These are phyloP conservation scores for Eulemur rufifrons DNA, from an alignment of 2,113 vertebrate species.

Conservation along the genomic window DNA sequence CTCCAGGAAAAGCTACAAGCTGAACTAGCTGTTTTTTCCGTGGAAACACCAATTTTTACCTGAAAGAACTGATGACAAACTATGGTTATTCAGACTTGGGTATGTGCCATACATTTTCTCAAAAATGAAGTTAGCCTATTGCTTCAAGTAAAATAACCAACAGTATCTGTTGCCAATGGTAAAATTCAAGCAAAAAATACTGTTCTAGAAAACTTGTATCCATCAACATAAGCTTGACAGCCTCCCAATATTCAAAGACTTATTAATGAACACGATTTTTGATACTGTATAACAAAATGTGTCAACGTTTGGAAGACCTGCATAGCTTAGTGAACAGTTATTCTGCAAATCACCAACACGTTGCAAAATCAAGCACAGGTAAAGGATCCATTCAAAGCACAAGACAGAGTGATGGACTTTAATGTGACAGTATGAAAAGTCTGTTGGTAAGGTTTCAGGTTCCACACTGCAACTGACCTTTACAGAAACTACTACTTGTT, in stretches of 20 bases:
- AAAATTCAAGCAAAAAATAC: conserved; percentile 7
- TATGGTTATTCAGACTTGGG: neutral
- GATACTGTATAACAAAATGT: neutral
- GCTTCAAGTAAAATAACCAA: neutral
- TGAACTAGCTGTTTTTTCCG: neutral
- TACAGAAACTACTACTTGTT: neutral
- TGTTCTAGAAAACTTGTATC: neutral
- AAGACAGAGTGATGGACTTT: neutral
- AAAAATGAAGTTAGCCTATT: neutral
- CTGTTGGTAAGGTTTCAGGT: neutral
- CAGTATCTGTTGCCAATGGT: neutral
- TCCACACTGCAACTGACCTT: neutral
- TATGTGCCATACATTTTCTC: neutral
- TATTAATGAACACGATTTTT: neutral
- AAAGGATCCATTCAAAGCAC: neutral
- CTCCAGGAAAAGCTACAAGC: neutral
- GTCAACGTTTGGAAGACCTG: neutral
- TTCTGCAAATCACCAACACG: neutral
- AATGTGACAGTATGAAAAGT: neutral
- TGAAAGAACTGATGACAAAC: neutral
- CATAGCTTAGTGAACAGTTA: neutral
- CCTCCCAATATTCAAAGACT: neutral
- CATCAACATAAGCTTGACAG: neutral
- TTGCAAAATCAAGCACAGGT: neutral
- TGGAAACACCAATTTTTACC: neutral